Conservation (phyloP, 2,113 vertebrate species). For the Semnornis frantzii region DNA sequence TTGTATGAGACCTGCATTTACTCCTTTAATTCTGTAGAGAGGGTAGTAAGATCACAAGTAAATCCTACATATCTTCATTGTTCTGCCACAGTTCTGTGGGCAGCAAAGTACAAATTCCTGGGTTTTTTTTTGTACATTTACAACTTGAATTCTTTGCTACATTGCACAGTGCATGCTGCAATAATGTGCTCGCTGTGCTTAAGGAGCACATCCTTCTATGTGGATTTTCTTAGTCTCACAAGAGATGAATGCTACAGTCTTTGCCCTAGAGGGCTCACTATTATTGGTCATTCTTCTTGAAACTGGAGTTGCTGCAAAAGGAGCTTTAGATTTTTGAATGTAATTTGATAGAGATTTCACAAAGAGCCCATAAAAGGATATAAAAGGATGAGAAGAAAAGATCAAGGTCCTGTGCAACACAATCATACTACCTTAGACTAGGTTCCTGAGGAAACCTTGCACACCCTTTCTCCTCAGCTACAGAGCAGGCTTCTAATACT, state of each 20-base stretch:
- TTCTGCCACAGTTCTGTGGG: not conserved
- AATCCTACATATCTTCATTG: not conserved
- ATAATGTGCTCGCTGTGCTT: accelerated
- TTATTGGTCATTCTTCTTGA: not conserved
- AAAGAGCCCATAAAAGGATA: not conserved
- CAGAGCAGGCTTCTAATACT: not conserved
- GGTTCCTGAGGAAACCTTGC: not conserved
- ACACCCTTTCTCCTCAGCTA: not conserved
- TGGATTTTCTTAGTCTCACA: not conserved
- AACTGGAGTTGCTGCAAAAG: not conserved
- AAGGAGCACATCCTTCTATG: accelerated
- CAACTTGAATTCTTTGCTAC: not conserved
- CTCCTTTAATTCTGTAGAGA: not conserved
- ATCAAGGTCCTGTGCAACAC: not conserved
- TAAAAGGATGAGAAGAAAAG: not conserved
- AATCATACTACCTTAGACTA: not conserved
- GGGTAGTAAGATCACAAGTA: not conserved
- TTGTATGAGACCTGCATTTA: not conserved
- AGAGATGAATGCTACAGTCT: not conserved
- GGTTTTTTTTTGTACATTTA: not conserved
- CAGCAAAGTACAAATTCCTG: not conserved
- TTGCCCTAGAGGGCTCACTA: not conserved
- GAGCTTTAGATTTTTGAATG: not conserved
- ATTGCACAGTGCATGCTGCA: accelerated
- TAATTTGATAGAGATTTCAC: not conserved